Evolutionary conservation across 2,797 vertebrate species (phyloP).

Genomic region (Staurois parvus): DNA sequence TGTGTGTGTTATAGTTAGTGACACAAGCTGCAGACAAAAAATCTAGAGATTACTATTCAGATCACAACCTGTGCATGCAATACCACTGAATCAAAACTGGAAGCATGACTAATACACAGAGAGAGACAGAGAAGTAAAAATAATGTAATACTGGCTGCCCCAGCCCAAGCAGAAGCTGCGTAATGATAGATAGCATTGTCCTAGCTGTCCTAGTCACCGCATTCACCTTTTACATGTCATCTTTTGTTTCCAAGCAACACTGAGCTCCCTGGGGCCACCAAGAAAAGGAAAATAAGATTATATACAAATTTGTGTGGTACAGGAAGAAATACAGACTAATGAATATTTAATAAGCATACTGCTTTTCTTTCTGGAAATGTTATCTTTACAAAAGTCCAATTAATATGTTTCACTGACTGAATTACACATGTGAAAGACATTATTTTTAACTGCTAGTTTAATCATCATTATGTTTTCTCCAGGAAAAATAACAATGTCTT

Average conservation of each 20-base stretch:
- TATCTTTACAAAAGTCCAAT: background rate
- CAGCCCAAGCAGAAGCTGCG: background rate
- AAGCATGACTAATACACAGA: too few relatives aligned
- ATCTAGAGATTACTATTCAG: too few relatives aligned
- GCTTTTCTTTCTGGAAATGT: slow-evolving; percentile 21
- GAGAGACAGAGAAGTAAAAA: background rate
- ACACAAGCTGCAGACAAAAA: too few relatives aligned
- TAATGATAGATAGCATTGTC: slow-evolving; percentile 20
- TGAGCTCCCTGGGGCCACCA: slow-evolving; percentile 16
- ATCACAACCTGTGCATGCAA: too few relatives aligned
- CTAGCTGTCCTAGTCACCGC: background rate
- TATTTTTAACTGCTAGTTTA: slow-evolving; percentile 2
- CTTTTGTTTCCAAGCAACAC: slow-evolving; percentile 41
- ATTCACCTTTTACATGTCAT: slow-evolving; percentile 43
- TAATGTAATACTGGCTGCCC: slow-evolving; percentile 3
- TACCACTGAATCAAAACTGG: too few relatives aligned
- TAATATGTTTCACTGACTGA: background rate
- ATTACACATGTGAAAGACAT: slow-evolving; percentile 5
- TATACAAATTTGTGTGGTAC: slow-evolving; percentile 38
- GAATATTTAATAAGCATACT: slow-evolving; percentile 39
- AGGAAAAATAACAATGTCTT: background rate
- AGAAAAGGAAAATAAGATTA: slow-evolving; percentile 43
- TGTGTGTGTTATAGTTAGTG: too few relatives aligned
- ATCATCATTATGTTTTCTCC: background rate
- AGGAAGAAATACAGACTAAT: slow-evolving; percentile 47